Evolutionary conservation across 2,888 invertebrate genomes (phyloP).

Genomic region (Thalpophila matura): DNA sequence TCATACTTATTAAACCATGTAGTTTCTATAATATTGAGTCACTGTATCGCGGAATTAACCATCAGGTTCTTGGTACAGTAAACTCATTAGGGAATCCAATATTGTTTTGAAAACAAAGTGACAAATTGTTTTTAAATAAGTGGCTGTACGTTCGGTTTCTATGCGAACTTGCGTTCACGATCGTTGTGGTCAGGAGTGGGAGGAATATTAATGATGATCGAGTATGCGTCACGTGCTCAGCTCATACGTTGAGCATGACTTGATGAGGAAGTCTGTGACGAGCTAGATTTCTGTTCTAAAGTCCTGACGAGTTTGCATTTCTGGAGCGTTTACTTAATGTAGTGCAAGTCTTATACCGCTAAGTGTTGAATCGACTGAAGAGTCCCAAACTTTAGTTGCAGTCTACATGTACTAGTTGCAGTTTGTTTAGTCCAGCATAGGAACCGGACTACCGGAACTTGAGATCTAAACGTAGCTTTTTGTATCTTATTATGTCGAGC

Average conservation of each 20-base stretch:
- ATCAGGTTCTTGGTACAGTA: background rate
- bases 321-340: background rate
- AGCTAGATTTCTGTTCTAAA: conserved; percentile 4
- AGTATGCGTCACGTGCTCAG: conserved; percentile 17
- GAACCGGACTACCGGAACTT: too few relatives aligned
- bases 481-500: too few relatives aligned
- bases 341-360: background rate
- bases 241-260: conserved; percentile 19
- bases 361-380: background rate
- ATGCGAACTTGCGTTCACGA: conserved; percentile 25
- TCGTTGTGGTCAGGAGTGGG: conserved; percentile 7
- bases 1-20: conserved; percentile 11
- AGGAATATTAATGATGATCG: conserved; percentile 49
- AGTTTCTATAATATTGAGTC: conserved; percentile 9
- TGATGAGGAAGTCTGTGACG: conserved; percentile 16
- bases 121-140: conserved; percentile 27
- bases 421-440: too few relatives aligned
- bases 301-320: conserved; percentile 10
- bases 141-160: conserved; percentile 20
- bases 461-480: too few relatives aligned
- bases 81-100: conserved; percentile 1
- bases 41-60: conserved; percentile 3
- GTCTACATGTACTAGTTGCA: background rate
- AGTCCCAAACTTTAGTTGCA: background rate
- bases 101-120: conserved; percentile 12